phyloP scores from a whole-genome alignment of 2,113 vertebrate genomes.

The Sander vitreus region DNA sequence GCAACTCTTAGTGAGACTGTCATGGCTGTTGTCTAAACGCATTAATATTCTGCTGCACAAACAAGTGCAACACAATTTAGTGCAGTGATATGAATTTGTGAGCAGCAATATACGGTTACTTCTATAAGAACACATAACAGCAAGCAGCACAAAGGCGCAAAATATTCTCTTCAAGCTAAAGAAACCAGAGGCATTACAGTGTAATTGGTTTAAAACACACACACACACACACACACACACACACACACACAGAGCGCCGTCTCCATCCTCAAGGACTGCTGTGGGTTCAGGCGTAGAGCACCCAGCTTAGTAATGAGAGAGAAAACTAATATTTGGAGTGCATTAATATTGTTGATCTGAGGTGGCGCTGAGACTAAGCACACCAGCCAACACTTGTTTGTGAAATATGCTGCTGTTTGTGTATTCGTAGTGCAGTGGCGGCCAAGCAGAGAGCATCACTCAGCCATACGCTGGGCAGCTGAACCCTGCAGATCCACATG shows the following conservation, averaged over 20 bases:
- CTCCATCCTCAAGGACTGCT: slow-evolving; percentile 65
- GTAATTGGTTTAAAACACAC: slow-evolving; percentile 46
- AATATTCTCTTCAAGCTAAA: slow-evolving; percentile 25
- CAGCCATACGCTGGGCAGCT: slow-evolving; percentile 47
- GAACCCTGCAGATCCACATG: slow-evolving; percentile 54
- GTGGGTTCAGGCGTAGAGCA: slow-evolving; percentile 62
- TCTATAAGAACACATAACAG: slow-evolving; percentile 59
- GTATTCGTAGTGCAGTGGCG: slow-evolving; percentile 29
- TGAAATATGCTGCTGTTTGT: slow-evolving; percentile 69
- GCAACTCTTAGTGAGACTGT: slow-evolving; percentile 64
- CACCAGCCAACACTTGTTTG: slow-evolving; percentile 55
- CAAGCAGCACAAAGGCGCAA: slow-evolving; percentile 15
- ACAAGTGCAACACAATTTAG: slow-evolving; percentile 47
- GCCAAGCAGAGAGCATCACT: slow-evolving; percentile 55
- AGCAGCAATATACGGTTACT: slow-evolving; percentile 40
- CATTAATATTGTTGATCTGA: slow-evolving; percentile 77
- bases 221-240: slow-evolving; percentile 44
- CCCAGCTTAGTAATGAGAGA: slow-evolving; percentile 67
- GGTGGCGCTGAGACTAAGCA: slow-evolving; percentile 63
- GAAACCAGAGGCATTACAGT: slow-evolving; percentile 30
- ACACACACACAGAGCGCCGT: slow-evolving; percentile 38
- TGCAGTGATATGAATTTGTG: slow-evolving; percentile 53
- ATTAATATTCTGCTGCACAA: slow-evolving; percentile 56
- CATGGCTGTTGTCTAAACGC: slow-evolving; percentile 57
- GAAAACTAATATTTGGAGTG: slow-evolving; percentile 80